phyloP scores from a whole-genome alignment of 1,140 invertebrate species.

The Pseudomyrmex concolor region DNA sequence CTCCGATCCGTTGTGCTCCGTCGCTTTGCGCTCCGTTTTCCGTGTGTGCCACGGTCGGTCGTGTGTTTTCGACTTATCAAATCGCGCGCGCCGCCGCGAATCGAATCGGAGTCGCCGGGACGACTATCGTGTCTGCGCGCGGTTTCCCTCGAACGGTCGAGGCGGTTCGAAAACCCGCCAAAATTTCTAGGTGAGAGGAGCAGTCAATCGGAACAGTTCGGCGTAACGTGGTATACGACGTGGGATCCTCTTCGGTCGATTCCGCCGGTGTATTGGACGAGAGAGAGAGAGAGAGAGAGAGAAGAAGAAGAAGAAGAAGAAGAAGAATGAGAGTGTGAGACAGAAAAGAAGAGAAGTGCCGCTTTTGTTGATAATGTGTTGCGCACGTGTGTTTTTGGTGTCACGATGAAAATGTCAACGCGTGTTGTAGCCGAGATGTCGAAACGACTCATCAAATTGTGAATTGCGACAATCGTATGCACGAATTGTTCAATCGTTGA shows the following conservation, averaged over 20 bases:
- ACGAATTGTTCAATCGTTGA: not conserved
- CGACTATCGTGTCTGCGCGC: conserved; percentile 37
- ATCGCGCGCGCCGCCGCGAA: conserved; percentile 39
- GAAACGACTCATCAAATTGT: not conserved
- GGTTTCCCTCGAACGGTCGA: not conserved
- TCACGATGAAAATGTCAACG: conserved; percentile 28
- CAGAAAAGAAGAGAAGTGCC: not conserved
- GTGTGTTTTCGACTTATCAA: conserved; percentile 62
- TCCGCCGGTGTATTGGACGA: conserved; percentile 29
- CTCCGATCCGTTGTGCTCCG: conserved; percentile 66
- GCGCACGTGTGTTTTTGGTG: conserved; percentile 24
- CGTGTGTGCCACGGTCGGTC: conserved; percentile 57
- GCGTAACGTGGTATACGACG: conserved; percentile 16
- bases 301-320: conserved; percentile 37
- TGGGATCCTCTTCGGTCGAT: conserved; percentile 35
- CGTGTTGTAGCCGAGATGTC: not conserved
- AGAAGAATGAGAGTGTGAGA: conserved; percentile 15
- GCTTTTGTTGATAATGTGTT: conserved; percentile 27
- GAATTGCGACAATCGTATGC: not conserved
- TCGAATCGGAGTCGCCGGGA: not conserved
- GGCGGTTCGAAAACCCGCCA: conserved; percentile 33
- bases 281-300: not conserved
- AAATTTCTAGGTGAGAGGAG: conserved; percentile 24
- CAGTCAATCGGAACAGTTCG: not conserved
- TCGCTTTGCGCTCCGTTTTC: conserved; percentile 62